Percentiles rank a stretch among this genome's conserved stretches.
Conservation (phyloP, 53 echinoderm and acorn worm genomes). For the Temnopleurus reevesii region DNA sequence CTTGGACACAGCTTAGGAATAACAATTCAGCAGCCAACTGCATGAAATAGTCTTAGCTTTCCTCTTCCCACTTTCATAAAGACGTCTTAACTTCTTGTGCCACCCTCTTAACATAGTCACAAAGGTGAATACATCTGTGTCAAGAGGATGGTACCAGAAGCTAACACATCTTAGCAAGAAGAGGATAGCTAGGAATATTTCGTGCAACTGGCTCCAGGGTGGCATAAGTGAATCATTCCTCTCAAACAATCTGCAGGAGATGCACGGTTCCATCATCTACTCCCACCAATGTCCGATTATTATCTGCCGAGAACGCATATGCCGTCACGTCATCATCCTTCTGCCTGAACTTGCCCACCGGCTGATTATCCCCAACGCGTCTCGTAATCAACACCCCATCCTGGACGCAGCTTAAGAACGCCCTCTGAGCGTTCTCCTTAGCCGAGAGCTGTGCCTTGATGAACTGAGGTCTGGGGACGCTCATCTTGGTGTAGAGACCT, state of each 20-base stretch:
- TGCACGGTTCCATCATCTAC: slow-evolving; percentile 77
- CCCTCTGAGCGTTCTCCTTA: slow-evolving; percentile 42
- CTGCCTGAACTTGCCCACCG: slow-evolving; percentile 68
- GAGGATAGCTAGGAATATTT: no score
- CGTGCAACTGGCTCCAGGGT: no score
- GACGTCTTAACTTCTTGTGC: no score
- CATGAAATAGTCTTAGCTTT: no score
- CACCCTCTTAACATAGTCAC: no score
- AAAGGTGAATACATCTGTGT: no score
- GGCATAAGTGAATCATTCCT: no score
- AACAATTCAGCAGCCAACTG: no score
- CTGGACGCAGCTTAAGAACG: slow-evolving; percentile 49
- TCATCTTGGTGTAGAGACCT: slow-evolving; percentile 67
- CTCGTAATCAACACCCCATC: slow-evolving; percentile 68
- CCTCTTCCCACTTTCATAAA: no score
- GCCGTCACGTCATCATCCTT: slow-evolving; percentile 68
- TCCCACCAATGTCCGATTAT: slow-evolving; percentile 74
- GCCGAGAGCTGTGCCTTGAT: slow-evolving; percentile 23
- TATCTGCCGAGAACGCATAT: slow-evolving; percentile 76
- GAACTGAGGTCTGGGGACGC: slow-evolving; percentile 50
- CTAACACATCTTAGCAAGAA: no score
- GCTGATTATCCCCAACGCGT: slow-evolving; percentile 58
- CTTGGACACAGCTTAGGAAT: slow-evolving; percentile 49
- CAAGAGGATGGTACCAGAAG: no score
- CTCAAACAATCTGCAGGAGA: slow-evolving; percentile 66